Base-by-base conservation (phyloP, 2,888 invertebrate genomes). In the Furcula furcula region DNA sequence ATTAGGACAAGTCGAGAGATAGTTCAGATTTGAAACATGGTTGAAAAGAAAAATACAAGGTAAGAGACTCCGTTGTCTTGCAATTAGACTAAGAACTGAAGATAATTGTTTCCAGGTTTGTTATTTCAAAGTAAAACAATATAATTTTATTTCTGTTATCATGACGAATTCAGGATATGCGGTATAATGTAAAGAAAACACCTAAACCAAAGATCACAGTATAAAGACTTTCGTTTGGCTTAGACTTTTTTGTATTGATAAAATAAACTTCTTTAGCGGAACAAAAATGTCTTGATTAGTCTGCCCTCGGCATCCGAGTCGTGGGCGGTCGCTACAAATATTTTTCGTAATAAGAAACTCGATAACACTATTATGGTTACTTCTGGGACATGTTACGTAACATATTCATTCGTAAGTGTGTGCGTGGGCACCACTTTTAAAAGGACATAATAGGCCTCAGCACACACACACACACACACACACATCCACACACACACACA, bases 361-460 rank as follows among this genome's bases (percentile, higher is more conserved):
- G 34, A 36, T 39, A 39, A 37, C 36, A 39, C 36, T 34, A 38
- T 42, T 51, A 47, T 27, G 21, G 34, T 36, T 36, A 37, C 34
- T 20, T 34, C 36, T 30, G 21, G 21, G 21, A 7, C n/a, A 12
- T 9, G 20, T 47, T 29, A 29, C 33, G 25, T 25, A 41, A 39
- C 26, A 40, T 28, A 7, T 4, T 25, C n/a, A n/a, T n/a, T n/a
- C n/a, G n/a, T n/a, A n/a, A 20, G 33, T 25, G 25, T 1, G 14
- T 20, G 31, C 16, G 40, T 39, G 38, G 39, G 38, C 38, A 36
- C 23, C 26, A 40, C 31, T 40, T 36, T 35, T 34, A 42, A 34
- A 42, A 49, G 42, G 54, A 44, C 46, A 42, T 38, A 54, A 44
- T 42, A 44, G n/a, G n/a, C n/a, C n/a, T n/a, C n/a, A n/a, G n/a